Evolutionary conservation across 2,113 vertebrate genomes (phyloP).

Genomic region (Plecturocebus donacophilus): DNA sequence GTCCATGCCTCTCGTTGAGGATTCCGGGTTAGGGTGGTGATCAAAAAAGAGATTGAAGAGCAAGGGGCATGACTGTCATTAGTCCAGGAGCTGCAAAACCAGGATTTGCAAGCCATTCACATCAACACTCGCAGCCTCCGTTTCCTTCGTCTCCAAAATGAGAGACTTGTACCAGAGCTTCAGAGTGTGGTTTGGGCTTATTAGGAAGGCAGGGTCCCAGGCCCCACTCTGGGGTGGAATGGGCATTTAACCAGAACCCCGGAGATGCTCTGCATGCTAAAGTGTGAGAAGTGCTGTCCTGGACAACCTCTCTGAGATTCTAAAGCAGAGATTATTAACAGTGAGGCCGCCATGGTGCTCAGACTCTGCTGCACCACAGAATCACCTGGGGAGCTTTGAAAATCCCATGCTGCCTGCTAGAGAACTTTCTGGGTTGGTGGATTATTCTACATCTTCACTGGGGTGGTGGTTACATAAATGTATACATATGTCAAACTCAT

Average conservation of each 20-base stretch:
- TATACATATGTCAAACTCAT: not conserved
- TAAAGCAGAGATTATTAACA: not conserved
- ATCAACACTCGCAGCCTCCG: not conserved
- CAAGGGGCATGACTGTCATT: rapidly evolving
- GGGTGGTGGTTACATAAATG: not conserved
- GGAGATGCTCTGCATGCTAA: no score
- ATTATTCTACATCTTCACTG: not conserved
- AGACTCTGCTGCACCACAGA: not conserved
- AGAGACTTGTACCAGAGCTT: not conserved
- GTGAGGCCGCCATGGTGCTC: not conserved
- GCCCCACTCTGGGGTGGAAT: not conserved
- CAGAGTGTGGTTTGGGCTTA: rapidly evolving
- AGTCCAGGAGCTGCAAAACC: not conserved
- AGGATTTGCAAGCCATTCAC: not conserved
- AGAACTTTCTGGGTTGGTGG: not conserved
- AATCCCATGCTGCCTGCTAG: not conserved
- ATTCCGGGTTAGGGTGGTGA: not conserved
- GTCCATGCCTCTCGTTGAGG: not conserved
- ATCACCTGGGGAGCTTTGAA: not conserved
- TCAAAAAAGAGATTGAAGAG: not conserved
- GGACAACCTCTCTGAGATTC: not conserved
- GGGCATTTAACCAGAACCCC: not conserved
- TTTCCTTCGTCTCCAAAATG: not conserved
- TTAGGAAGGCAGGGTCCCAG: not conserved
- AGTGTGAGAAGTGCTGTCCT: not conserved